Base-by-base conservation (phyloP, 2,113 vertebrate genomes). In the Theristicus caerulescens region DNA sequence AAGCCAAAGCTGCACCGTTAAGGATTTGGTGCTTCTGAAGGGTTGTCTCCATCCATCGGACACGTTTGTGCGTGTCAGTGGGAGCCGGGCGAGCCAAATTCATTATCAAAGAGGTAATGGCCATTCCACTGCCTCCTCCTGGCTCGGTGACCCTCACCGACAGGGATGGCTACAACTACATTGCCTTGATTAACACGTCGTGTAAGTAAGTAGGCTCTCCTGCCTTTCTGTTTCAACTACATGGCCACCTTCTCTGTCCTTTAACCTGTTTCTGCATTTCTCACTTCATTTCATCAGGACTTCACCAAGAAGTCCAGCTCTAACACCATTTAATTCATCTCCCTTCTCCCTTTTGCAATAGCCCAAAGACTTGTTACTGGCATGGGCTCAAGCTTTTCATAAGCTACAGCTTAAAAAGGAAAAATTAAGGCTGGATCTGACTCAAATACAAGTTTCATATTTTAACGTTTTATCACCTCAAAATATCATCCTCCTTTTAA, bases 381-480 rank as follows among this genome's bases (percentile, higher is more conserved):
- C 79, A 66, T 2, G 13, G n/a, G 38, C 82, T 88, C 94, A 94
- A 69, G 40, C 27, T 71, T 36, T 79, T 74, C 95, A 13, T n/a
- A 77, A 92, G 82, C 78, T 81, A 40, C 74, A 47, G 82, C 80
- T 78, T 72, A 73, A 81, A 96, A 92, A 77, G 80, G 42, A 57
- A 94, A 92, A 93, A 86, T 57, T 77, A 47, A 93, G 66, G 19
- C 64, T 93, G 92, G 92, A 80, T 61, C 49, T 47, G 82, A 86
- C 62, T 93, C 92, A 92, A 78, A 74, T 66, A 32, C 64, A 80
- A 93, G 82, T 58, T 96, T 86, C 46, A 14, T 70, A 86, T 64
- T 96, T 95, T 70, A 86, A 71, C 74, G 67, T 95, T 97, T 96
- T 81, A 92, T 96, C 96, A 81, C 72, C 46, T 94, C 54, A 80